These are phyloP conservation scores for Oreochromis mossambicus DNA, from an alignment of 2,797 vertebrate genomes.

Conservation along the genomic window DNA sequence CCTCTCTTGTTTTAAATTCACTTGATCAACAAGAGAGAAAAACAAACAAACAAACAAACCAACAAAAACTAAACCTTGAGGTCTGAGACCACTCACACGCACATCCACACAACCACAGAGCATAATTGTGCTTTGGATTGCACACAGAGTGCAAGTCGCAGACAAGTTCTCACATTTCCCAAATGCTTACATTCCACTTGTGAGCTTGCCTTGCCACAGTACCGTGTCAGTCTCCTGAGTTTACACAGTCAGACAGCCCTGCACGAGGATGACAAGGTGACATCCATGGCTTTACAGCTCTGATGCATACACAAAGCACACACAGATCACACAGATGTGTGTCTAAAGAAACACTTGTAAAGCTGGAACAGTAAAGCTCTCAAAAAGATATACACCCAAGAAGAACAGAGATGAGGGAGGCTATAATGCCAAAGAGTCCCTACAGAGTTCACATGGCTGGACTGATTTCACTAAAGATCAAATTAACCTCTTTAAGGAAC, in stretches of 20 bases:
- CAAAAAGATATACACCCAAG: not conserved
- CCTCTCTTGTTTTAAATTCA: conserved; percentile 2
- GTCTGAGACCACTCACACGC: not conserved
- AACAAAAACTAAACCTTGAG: not conserved
- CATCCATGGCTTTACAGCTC: conserved; percentile 45
- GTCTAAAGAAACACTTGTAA: conserved; percentile 26
- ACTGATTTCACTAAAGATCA: not conserved
- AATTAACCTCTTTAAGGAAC: not conserved
- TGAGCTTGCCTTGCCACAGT: conserved; percentile 31
- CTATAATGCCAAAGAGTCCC: not conserved
- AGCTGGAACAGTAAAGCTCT: conserved; percentile 11
- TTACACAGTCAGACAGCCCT: conserved; percentile 55
- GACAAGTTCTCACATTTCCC: conserved; percentile 73
- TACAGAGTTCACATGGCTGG: not conserved
- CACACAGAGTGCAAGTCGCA: conserved; percentile 39
- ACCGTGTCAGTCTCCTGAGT: conserved; percentile 56
- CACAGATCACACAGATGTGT: conserved; percentile 16
- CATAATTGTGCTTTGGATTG: conserved; percentile 41
- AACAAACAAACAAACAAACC: conserved; percentile 29
- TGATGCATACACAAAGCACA: conserved; percentile 18
- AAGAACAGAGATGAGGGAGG: not conserved
- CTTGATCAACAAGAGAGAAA: conserved; percentile 11
- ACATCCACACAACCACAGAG: conserved; percentile 7
- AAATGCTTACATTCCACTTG: conserved; percentile 72
- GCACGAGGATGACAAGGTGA: conserved; percentile 47